Percentiles rank a stretch among this genome's conserved stretches.
phyloP scores from a whole-genome alignment of 2,797 vertebrate genomes.

The Acrossocheilus wenchowensis region DNA sequence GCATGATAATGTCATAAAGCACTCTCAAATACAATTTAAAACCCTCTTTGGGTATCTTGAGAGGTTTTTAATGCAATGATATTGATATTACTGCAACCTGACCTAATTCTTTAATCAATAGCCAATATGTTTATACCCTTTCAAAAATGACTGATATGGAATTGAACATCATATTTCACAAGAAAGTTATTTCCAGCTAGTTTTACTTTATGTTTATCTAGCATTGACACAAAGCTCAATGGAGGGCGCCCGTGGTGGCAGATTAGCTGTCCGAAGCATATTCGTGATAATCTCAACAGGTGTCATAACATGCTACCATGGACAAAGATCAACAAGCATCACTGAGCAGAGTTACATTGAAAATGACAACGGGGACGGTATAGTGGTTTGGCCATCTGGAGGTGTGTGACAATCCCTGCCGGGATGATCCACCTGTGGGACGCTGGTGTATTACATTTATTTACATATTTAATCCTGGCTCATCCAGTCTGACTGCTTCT shows the following conservation, averaged over 20 bases:
- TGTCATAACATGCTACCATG: slow-evolving; percentile 16
- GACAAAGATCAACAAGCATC: slow-evolving; percentile 21
- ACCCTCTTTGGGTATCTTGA: not conserved
- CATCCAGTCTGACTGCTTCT: slow-evolving; percentile 5
- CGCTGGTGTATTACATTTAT: slow-evolving; percentile 38
- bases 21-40: not conserved
- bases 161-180: not conserved
- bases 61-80: not conserved
- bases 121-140: not conserved
- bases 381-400: slow-evolving; percentile 30
- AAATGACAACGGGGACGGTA: slow-evolving; percentile 15
- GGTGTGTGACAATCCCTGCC: slow-evolving; percentile 6
- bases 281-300: slow-evolving; percentile 35
- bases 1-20: not conserved
- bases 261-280: not conserved
- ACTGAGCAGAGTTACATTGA: not conserved
- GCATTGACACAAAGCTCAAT: not conserved
- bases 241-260: not conserved
- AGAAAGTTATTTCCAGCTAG: not conserved
- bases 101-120: not conserved
- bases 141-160: not conserved
- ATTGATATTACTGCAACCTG: not conserved
- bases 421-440: slow-evolving; percentile 33
- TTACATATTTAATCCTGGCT: slow-evolving; percentile 41
- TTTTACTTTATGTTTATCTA: not conserved